Conservation (phyloP, 2,797 vertebrate genomes). For the Sebastolobus alascanus region DNA sequence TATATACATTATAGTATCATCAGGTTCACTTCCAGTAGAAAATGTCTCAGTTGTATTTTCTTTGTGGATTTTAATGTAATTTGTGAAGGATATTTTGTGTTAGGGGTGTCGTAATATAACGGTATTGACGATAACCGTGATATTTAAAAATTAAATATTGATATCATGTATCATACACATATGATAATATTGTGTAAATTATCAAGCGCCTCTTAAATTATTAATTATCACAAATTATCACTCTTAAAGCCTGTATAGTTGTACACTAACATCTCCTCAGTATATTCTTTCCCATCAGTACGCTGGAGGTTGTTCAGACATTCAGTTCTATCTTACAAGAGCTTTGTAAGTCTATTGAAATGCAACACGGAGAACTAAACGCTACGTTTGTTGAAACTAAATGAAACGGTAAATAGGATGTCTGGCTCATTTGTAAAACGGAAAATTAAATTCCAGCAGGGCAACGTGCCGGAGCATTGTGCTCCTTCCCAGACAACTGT, state of each 20-base stretch:
- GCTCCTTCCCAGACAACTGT: conserved; percentile 57
- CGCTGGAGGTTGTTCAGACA: conserved; percentile 2
- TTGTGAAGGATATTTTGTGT: neutral
- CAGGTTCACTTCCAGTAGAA: neutral
- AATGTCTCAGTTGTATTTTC: neutral
- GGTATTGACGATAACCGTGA: too few species aligned
- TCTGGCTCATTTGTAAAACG: conserved; percentile 58
- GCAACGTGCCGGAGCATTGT: conserved; percentile 25
- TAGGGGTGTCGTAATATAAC: neutral
- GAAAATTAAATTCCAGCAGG: conserved; percentile 65
- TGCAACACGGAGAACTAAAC: conserved; percentile 34
- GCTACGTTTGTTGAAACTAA: conserved; percentile 43
- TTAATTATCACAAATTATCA: too few species aligned
- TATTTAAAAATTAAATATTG: too few species aligned
- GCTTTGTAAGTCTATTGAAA: conserved; percentile 33
- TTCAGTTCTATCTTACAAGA: neutral
- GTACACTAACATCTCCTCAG: neutral
- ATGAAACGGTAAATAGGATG: conserved; percentile 54
- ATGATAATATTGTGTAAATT: too few species aligned
- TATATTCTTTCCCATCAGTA: neutral
- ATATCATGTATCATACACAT: too few species aligned
- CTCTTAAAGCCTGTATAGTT: neutral
- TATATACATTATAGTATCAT: too few species aligned
- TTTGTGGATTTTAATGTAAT: neutral
- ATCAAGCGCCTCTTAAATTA: too few species aligned